Conservation (phyloP, 2,113 vertebrate genomes). For the Sphaerodactylus townsendi region DNA sequence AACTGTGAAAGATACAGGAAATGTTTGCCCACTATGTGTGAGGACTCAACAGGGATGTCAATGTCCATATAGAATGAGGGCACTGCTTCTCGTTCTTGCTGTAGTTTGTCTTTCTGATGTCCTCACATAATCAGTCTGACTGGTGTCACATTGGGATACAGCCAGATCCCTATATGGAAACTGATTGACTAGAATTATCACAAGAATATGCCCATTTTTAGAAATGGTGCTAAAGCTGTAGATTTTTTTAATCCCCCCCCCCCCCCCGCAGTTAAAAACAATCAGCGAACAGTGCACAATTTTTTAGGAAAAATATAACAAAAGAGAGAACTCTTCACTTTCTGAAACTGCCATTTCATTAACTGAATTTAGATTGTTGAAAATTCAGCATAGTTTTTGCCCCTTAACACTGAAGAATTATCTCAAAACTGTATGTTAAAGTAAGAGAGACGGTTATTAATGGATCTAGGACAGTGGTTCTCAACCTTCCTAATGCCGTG, state of each 20-base stretch:
- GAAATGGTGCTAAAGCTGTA: not conserved
- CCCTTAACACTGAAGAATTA: not conserved
- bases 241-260: not conserved
- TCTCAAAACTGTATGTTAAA: not conserved
- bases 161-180: not conserved
- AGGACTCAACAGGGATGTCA: too few relatives aligned
- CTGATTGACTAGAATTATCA: not conserved
- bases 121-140: not conserved
- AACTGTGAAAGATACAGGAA: not conserved
- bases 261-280: too few relatives aligned
- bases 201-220: not conserved
- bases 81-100: too few relatives aligned
- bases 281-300: not conserved
- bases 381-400: not conserved
- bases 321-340: not conserved
- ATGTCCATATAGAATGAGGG: too few relatives aligned
- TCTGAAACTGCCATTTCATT: not conserved
- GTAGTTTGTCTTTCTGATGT: not conserved
- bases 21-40: not conserved
- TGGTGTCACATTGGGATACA: not conserved
- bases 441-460: not conserved
- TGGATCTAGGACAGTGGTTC: too few relatives aligned
- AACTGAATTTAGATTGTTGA: not conserved
- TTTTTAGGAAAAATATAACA: too few relatives aligned
- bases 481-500: too few relatives aligned